phyloP scores from a whole-genome alignment of 2,113 vertebrate genomes.

The Dipodomys merriami region DNA sequence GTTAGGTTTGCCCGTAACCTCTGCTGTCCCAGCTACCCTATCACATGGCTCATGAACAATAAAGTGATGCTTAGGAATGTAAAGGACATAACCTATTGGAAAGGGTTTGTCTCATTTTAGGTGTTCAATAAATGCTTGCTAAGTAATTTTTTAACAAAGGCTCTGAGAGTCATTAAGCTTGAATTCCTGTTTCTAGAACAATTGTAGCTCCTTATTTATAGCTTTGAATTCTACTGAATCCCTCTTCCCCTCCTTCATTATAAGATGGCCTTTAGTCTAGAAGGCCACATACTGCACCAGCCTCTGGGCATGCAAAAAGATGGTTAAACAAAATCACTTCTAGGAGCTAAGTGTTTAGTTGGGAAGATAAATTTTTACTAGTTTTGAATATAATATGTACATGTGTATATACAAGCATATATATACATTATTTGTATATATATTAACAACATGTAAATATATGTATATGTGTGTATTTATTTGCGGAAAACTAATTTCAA shows the following conservation, averaged over 20 bases:
- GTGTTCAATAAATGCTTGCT: constrained; percentile 15
- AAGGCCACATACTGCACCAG: not conserved
- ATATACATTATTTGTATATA: not conserved
- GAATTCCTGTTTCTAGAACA: not conserved
- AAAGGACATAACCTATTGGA: not conserved
- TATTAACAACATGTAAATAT: not conserved
- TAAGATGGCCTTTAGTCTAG: not conserved
- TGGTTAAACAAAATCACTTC: not conserved
- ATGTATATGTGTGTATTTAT: not conserved
- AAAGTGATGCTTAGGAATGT: constrained; percentile 50
- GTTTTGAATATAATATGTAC: not conserved
- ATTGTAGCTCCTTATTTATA: not conserved
- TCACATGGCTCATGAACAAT: constrained; percentile 46
- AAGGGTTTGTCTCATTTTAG: not conserved
- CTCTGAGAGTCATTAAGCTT: constrained; percentile 8
- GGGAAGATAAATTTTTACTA: not conserved
- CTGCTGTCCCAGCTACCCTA: not conserved
- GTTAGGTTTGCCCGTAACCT: not conserved
- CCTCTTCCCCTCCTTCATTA: no score
- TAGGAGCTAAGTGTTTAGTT: not conserved
- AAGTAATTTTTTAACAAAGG: not conserved
- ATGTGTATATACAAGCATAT: not conserved
- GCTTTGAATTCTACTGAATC: not conserved
- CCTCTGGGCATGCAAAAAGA: not conserved
- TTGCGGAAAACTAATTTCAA: not conserved